phyloP scores from a whole-genome alignment of 2,797 vertebrate genomes.

The Rhinella marina region DNA sequence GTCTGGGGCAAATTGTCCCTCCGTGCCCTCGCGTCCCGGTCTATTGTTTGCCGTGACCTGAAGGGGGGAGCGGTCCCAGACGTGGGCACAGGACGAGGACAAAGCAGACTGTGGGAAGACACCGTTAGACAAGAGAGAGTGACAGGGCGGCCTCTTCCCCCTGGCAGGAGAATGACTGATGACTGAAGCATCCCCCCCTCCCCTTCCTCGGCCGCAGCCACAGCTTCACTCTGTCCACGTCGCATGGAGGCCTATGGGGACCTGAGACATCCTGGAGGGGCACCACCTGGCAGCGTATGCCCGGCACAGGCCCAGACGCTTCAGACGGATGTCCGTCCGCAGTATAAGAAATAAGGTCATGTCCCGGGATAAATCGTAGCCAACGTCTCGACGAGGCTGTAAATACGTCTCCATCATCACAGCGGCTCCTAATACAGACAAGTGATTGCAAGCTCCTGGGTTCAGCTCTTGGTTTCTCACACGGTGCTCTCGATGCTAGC shows the following conservation, averaged over 20 bases:
- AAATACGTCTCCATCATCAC: neutral
- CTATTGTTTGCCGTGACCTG: slow-evolving; percentile 88
- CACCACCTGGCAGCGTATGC: slow-evolving; percentile 38
- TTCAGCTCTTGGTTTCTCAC: neutral
- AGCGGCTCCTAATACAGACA: neutral
- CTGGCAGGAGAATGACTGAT: slow-evolving; percentile 56
- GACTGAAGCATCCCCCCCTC: slow-evolving; percentile 46
- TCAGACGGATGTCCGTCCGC: neutral
- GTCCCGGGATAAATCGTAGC: neutral
- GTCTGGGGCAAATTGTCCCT: slow-evolving; percentile 73
- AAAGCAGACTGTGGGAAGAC: slow-evolving; percentile 62
- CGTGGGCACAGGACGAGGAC: slow-evolving; percentile 41
- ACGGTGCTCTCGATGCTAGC: neutral
- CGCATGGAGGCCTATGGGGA: slow-evolving; percentile 21
- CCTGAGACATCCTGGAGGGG: slow-evolving; percentile 32
- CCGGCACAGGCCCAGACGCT: slow-evolving; percentile 1
- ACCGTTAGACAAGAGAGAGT: slow-evolving; percentile 65
- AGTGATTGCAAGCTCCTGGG: neutral
- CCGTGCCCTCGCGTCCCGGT: slow-evolving; percentile 76
- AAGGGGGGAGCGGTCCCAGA: slow-evolving; percentile 59
- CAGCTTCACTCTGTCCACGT: slow-evolving; percentile 7
- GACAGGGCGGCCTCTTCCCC: slow-evolving; percentile 63
- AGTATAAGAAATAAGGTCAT: slow-evolving; percentile 25
- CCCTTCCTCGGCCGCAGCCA: slow-evolving; percentile 62
- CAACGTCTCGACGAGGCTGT: too few relatives aligned